Conservation (phyloP, 1,140 invertebrate species). For the Olivierus martensii region DNA sequence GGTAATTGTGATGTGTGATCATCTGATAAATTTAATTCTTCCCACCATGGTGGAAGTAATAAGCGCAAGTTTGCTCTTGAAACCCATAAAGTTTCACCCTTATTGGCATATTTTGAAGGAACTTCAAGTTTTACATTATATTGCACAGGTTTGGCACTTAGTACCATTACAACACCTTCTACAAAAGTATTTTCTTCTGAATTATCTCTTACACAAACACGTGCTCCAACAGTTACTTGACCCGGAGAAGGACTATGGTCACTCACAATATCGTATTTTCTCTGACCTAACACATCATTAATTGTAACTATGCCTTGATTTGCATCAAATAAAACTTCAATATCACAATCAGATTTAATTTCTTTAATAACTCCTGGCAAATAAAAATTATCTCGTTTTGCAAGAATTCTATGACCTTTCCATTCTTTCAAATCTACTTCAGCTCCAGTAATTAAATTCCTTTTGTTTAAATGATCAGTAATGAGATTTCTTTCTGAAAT, state of each 20-base stretch:
- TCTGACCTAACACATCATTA: constrained; percentile 46
- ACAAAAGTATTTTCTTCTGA: constrained; percentile 53
- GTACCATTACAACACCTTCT: constrained; percentile 58
- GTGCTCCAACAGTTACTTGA: constrained; percentile 49
- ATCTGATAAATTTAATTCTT: constrained; percentile 50
- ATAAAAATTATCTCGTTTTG: constrained; percentile 64
- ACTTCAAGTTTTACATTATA: constrained; percentile 56
- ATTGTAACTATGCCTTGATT: constrained; percentile 43
- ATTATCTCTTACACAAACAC: constrained; percentile 42
- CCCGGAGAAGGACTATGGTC: constrained; percentile 77
- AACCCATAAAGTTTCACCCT: constrained; percentile 42
- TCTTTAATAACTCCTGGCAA: constrained; percentile 56
- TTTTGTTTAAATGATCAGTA: too few species aligned
- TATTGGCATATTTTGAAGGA: constrained; percentile 2
- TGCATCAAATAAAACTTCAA: constrained; percentile 58
- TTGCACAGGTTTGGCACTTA: constrained; percentile 52
- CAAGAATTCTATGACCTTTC: constrained; percentile 76
- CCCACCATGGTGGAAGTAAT: constrained; percentile 83
- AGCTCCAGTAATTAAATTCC: neutral
- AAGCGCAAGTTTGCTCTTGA: constrained; percentile 78
- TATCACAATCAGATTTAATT: constrained; percentile 47
- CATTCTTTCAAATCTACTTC: constrained; percentile 74
- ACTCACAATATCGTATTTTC: constrained; percentile 76
- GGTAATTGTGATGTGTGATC: constrained; percentile 41
- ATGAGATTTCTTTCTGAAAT: neutral